A percentile compares a stretch with the other conserved stretches of the same genome.
Evolutionary conservation across 2,797 vertebrate species (phyloP).

Genomic region (Anabas testudineus): DNA sequence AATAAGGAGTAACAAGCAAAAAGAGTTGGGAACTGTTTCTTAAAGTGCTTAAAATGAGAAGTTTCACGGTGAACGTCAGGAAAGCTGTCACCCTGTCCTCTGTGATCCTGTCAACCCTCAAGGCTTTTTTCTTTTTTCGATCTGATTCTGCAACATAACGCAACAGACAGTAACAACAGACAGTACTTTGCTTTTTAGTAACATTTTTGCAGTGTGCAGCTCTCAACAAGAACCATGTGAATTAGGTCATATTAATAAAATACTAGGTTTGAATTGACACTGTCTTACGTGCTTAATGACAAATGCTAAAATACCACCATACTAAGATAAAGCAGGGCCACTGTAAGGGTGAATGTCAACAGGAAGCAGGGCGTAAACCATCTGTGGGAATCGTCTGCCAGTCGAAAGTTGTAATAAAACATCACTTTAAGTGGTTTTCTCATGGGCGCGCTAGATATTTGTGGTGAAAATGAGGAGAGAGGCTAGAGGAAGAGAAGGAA

Average conservation of each 20-base stretch:
- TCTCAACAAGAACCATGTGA: background rate
- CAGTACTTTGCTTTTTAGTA: no score
- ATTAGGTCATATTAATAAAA: no score
- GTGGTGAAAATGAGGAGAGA: slow-evolving; percentile 39
- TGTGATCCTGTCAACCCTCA: slow-evolving; percentile 5
- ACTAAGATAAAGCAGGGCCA: background rate
- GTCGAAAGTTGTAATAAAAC: slow-evolving; percentile 50
- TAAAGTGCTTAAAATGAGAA: background rate
- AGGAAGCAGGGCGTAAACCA: background rate
- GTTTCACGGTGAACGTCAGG: background rate
- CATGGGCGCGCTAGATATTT: slow-evolving; percentile 27
- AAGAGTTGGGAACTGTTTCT: background rate
- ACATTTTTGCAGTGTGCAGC: background rate
- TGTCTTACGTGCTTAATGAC: background rate
- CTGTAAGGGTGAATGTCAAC: background rate
- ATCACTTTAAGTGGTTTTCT: slow-evolving; percentile 52
- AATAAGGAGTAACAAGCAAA: background rate
- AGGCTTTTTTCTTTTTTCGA: no score
- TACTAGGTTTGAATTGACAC: background rate
- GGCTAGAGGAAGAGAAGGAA: slow-evolving; percentile 35
- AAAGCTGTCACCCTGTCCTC: background rate
- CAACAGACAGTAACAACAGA: no score
- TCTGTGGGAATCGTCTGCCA: background rate
- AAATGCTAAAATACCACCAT: background rate
- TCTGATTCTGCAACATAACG: no score